These are phyloP conservation scores for Plagodis dolabraria DNA, from an alignment of 2,888 invertebrate genomes.

Conservation along the genomic window DNA sequence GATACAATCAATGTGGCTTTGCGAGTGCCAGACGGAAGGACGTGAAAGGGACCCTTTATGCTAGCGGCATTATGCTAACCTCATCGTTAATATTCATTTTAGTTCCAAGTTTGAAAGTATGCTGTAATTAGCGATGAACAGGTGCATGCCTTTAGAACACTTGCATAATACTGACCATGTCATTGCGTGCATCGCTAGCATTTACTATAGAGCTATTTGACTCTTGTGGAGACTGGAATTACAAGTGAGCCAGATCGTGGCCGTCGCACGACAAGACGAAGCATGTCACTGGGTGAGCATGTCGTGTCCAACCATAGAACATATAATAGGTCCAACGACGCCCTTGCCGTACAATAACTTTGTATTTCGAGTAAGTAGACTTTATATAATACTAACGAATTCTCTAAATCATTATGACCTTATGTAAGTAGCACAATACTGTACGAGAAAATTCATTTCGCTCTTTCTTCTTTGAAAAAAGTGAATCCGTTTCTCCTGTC, in stretches of 20 bases:
- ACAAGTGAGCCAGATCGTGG: constrained; percentile 28
- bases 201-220: constrained; percentile 3
- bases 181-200: not conserved
- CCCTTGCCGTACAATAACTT: constrained; percentile 28
- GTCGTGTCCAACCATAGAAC: too few species aligned
- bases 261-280: constrained; percentile 24
- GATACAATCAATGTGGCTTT: constrained; percentile 45
- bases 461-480: constrained; percentile 12
- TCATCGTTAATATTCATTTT: too few species aligned
- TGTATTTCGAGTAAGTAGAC: constrained; percentile 12
- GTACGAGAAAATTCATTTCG: constrained; percentile 9
- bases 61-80: not conserved
- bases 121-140: not conserved
- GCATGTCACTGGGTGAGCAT: constrained; percentile 42
- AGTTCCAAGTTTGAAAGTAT: not conserved
- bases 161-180: constrained; percentile 12
- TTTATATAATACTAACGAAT: too few species aligned
- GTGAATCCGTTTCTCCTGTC: constrained; percentile 23
- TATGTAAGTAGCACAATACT: constrained; percentile 1
- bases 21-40: constrained; percentile 24
- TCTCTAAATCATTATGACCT: too few species aligned
- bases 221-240: constrained; percentile 17
- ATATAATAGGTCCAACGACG: too few species aligned
- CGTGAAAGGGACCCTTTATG: constrained; percentile 14
- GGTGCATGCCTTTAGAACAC: not conserved